These are phyloP conservation scores for Siphamia tubifer DNA, from an alignment of 2,113 vertebrate species.

Conservation along the genomic window DNA sequence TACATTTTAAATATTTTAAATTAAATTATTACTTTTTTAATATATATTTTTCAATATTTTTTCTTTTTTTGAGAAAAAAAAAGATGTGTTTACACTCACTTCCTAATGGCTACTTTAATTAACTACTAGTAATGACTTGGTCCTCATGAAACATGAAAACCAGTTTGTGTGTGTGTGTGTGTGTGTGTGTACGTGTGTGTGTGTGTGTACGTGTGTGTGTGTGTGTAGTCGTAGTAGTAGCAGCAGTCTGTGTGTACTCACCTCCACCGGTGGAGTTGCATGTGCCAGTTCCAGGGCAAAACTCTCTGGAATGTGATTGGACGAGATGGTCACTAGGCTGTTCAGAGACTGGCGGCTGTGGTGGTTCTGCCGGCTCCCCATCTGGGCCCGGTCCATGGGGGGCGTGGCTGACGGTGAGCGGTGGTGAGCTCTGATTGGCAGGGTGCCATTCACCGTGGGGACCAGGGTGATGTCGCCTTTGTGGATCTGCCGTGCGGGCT, in stretches of 20 bases:
- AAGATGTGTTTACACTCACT: too few species aligned
- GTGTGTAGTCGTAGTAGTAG: too few species aligned
- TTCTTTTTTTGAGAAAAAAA: too few species aligned
- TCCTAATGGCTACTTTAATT: too few species aligned
- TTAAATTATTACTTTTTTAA: too few species aligned
- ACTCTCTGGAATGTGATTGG: slow-evolving; percentile 96
- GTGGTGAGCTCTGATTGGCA: slow-evolving; percentile 94
- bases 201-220: neutral
- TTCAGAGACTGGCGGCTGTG: slow-evolving; percentile 96
- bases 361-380: slow-evolving; percentile 91
- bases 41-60: too few species aligned
- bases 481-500: slow-evolving; percentile 94
- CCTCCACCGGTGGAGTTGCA: slow-evolving; percentile 95
- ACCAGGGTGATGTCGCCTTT: slow-evolving; percentile 97
- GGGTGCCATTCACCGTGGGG: slow-evolving; percentile 91
- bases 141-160: too few species aligned
- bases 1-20: too few species aligned
- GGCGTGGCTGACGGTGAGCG: slow-evolving; percentile 90
- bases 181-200: neutral
- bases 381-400: slow-evolving; percentile 89
- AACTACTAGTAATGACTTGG: too few species aligned
- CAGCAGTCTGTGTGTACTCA: slow-evolving; percentile 81
- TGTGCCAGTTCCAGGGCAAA: slow-evolving; percentile 95
- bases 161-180: neutral
- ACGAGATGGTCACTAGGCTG: slow-evolving; percentile 97